Conservation (phyloP, 1,140 invertebrate species). For the Orchesella cincta region DNA sequence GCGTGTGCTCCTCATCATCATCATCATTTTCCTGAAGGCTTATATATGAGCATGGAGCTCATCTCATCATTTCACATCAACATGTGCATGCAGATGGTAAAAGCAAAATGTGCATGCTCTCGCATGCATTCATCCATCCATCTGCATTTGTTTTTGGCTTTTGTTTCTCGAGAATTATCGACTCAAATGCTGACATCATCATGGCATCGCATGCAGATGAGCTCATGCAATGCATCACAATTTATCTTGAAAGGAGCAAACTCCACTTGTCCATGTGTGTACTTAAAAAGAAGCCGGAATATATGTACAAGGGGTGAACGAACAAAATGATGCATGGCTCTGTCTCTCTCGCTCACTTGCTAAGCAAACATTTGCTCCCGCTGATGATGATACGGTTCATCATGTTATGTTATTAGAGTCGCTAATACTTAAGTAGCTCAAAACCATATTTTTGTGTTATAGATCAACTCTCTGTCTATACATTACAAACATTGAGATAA, state of each 20-base stretch:
- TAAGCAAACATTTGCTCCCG: background rate
- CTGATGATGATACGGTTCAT: too few species aligned
- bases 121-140: too few species aligned
- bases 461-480: too few species aligned
- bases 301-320: background rate
- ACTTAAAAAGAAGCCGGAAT: background rate
- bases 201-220: conserved; percentile 1
- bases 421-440: too few species aligned
- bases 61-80: too few species aligned
- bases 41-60: too few species aligned
- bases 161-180: conserved; percentile 3
- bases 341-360: too few species aligned
- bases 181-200: conserved; percentile 11
- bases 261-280: background rate
- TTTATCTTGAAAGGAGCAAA: background rate
- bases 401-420: background rate
- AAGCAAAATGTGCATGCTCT: too few species aligned
- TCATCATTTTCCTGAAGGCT: conserved; percentile 2
- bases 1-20: conserved; percentile 16
- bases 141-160: too few species aligned
- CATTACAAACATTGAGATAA: background rate
- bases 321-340: conserved; percentile 7
- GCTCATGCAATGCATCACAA: background rate
- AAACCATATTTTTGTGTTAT: too few species aligned
- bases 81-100: too few species aligned